Conservation (phyloP, 2,113 vertebrate species). For the Elaphurus davidianus region DNA sequence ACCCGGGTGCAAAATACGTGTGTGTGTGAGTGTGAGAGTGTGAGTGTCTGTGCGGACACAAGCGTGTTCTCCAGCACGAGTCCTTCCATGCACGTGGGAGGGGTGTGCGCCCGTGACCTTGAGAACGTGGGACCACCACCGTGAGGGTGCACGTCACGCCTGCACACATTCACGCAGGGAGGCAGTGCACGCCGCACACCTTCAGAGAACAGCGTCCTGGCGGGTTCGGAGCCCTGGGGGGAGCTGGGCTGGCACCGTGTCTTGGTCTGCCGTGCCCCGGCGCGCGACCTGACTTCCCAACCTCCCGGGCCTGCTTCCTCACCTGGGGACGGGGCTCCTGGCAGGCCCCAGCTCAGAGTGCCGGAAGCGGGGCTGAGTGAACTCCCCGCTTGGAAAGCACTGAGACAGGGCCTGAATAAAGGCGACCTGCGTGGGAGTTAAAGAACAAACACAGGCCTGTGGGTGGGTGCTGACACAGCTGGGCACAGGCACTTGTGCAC, state of each 20-base stretch:
- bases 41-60: neutral
- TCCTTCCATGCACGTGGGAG: neutral
- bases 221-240: neutral
- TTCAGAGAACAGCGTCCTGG: accelerated
- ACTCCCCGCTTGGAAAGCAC: neutral
- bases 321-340: neutral
- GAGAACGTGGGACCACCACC: accelerated
- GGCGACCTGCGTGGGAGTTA: too few relatives aligned
- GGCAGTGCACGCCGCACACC: accelerated
- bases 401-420: neutral
- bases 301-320: neutral
- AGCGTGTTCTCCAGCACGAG: neutral
- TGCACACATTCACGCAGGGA: accelerated
- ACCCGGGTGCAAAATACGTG: accelerated
- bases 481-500: neutral
- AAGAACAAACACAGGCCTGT: neutral
- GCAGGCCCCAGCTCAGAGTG: neutral
- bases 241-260: neutral
- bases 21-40: too few relatives aligned
- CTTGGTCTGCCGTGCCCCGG: neutral
- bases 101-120: accelerated
- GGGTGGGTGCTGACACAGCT: neutral
- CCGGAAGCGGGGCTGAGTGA: neutral
- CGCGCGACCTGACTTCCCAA: neutral
- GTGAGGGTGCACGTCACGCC: accelerated